Percentiles rank a stretch among this genome's conserved stretches.
Evolutionary conservation across 2,888 invertebrate species (phyloP).

Genomic region (Erynnis tages): DNA sequence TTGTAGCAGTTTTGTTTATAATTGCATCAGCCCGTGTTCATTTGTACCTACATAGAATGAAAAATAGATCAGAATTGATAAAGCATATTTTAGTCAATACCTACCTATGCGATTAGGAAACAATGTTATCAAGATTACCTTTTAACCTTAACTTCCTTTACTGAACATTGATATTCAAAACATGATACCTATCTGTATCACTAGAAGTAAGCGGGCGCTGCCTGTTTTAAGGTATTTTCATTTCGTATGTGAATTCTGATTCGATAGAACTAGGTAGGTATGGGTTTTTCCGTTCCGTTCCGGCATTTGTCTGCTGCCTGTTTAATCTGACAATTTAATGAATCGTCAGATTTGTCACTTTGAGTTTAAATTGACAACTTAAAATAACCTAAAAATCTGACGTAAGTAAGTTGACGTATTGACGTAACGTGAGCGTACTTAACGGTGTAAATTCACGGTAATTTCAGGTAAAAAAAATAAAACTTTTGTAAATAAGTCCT

Average conservation of each 20-base stretch:
- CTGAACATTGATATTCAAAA: background rate
- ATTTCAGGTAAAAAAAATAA: background rate
- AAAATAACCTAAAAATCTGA: too few species aligned
- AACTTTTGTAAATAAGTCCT: background rate
- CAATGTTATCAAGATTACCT: slow-evolving; percentile 7
- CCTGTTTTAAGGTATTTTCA: too few species aligned
- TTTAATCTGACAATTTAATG: too few species aligned
- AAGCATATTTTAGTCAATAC: background rate
- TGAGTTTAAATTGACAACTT: too few species aligned
- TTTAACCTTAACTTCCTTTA: background rate
- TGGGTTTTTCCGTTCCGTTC: too few species aligned
- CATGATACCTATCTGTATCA: background rate
- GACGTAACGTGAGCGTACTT: too few species aligned
- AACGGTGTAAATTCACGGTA: background rate
- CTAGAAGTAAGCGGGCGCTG: too few species aligned
- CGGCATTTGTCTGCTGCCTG: too few species aligned
- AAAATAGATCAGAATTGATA: slow-evolving; percentile 8
- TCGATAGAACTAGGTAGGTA: too few species aligned
- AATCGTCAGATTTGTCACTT: too few species aligned
- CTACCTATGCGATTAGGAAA: background rate
- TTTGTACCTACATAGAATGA: slow-evolving; percentile 3
- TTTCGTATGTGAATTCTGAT: too few species aligned
- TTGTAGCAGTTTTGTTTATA: background rate
- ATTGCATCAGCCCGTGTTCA: background rate
- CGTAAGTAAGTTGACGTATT: too few species aligned